Conservation (phyloP, 2,797 vertebrate genomes). For the Sebastes kiyomatsui region DNA sequence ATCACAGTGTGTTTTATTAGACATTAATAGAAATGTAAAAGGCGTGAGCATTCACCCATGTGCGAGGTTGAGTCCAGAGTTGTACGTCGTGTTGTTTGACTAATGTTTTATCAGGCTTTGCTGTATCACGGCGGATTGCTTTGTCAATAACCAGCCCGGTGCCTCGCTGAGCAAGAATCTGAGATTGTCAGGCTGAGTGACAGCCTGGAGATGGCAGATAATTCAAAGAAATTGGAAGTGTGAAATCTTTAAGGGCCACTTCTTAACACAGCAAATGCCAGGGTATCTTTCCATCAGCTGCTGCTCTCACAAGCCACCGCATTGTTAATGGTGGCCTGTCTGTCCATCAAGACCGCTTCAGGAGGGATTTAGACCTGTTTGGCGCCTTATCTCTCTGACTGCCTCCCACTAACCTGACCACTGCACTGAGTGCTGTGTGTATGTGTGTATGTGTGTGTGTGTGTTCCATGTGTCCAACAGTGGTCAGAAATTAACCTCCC, state of each 20-base stretch:
- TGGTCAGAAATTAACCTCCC: slow-evolving; percentile 24
- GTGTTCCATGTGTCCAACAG: slow-evolving; percentile 20
- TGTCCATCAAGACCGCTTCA: slow-evolving; percentile 93
- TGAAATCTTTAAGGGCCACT: slow-evolving; percentile 98
- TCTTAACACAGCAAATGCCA: slow-evolving; percentile 96
- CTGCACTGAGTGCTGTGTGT: slow-evolving; percentile 36
- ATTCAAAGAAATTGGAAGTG: slow-evolving; percentile 99
- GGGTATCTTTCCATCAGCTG: slow-evolving; percentile 96
- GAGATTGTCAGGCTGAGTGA: slow-evolving; percentile 92
- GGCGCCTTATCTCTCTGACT: slow-evolving; percentile 88
- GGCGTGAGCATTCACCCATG: not conserved
- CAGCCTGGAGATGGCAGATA: slow-evolving; percentile 97
- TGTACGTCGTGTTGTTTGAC: slow-evolving; percentile 80
- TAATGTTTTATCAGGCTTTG: slow-evolving; percentile 90
- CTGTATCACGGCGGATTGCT: slow-evolving; percentile 94
- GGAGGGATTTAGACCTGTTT: slow-evolving; percentile 93
- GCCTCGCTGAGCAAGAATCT: slow-evolving; percentile 88
- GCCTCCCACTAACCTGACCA: slow-evolving; percentile 75
- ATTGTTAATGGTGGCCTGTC: slow-evolving; percentile 97
- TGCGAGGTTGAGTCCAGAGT: slow-evolving; percentile 21
- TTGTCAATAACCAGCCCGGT: slow-evolving; percentile 95
- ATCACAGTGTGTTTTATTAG: not conserved
- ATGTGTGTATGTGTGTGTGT: slow-evolving; percentile 3
- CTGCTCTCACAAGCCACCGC: slow-evolving; percentile 92
- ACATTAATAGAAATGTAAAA: not conserved